Evolutionary conservation across 2,888 invertebrate genomes (phyloP).

Genomic region (Heterodera filipjevi): DNA sequence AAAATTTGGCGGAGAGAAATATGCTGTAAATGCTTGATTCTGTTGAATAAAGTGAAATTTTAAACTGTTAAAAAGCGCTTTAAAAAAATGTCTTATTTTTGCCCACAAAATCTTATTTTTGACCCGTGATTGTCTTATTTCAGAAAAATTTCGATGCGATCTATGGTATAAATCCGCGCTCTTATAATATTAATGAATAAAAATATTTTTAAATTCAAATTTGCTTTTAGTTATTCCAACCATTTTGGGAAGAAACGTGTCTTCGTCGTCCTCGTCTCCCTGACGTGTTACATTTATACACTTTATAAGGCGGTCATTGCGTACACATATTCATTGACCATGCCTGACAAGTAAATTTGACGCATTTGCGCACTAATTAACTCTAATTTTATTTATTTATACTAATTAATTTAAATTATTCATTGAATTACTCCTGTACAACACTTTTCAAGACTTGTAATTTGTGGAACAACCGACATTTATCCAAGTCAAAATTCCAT

Average conservation of each 20-base stretch:
- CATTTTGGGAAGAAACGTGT: neutral
- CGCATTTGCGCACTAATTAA: neutral
- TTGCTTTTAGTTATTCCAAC: neutral
- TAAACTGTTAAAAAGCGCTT: no score
- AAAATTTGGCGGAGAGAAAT: no score
- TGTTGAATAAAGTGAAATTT: no score
- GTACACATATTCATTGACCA: neutral
- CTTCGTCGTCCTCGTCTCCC: neutral
- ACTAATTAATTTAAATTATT: neutral
- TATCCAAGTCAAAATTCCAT: neutral
- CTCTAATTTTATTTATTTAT: neutral
- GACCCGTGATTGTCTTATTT: no score
- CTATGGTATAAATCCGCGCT: no score
- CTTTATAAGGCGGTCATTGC: neutral
- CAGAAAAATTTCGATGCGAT: no score
- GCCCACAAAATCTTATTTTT: no score
- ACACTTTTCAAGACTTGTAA: neutral
- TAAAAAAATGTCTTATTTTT: no score
- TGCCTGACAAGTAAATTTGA: neutral
- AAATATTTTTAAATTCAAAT: neutral
- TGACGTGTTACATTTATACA: neutral
- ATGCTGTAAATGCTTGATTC: no score
- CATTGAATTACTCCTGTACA: no score
- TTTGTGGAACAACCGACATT: constrained; percentile 2
- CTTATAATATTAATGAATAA: no score